Evolutionary conservation across 1,140 invertebrate species (phyloP).

Genomic region (Sitodiplosis mosellana): DNA sequence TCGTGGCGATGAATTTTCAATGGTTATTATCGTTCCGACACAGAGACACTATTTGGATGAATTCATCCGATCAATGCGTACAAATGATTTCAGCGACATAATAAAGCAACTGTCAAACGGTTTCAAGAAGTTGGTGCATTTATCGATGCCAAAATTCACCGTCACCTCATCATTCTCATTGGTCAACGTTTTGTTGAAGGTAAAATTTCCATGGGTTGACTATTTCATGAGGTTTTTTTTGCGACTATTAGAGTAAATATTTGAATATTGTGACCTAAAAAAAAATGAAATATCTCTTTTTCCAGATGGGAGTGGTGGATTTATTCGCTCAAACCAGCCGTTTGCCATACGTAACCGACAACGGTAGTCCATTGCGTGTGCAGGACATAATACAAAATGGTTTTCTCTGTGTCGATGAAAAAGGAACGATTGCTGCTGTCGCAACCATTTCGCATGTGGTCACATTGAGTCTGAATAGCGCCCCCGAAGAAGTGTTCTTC

Average conservation of each 20-base stretch:
- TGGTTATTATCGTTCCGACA: slow-evolving; percentile 38
- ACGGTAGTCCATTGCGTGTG: slow-evolving; percentile 25
- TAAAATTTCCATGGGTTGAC: slow-evolving; percentile 22
- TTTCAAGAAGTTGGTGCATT: slow-evolving; percentile 24
- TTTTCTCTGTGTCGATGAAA: slow-evolving; percentile 49
- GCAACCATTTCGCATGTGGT: slow-evolving; percentile 37
- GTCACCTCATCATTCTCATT: slow-evolving; percentile 37
- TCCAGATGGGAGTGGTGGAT: slow-evolving; percentile 40
- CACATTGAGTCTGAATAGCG: slow-evolving; percentile 33
- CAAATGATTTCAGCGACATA: slow-evolving; percentile 28
- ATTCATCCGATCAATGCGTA: slow-evolving; percentile 25
- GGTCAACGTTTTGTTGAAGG: slow-evolving; percentile 27
- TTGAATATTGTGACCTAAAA: no score
- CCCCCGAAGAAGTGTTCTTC: slow-evolving; percentile 26
- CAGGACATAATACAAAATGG: slow-evolving; percentile 46
- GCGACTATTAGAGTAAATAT: no score
- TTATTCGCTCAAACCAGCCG: slow-evolving; percentile 39
- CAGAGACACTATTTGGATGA: slow-evolving; percentile 16
- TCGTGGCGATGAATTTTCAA: slow-evolving; percentile 33
- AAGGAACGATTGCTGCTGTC: slow-evolving; percentile 47
- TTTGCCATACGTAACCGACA: slow-evolving; percentile 25
- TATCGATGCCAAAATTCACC: slow-evolving; percentile 45
- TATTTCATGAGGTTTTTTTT: not conserved
- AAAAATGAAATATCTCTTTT: slow-evolving; percentile 4
- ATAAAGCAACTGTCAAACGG: slow-evolving; percentile 23